A percentile compares a stretch with the other conserved stretches of the same genome.
Conservation (phyloP, 2,797 vertebrate species). For the Decapterus maruadsi region DNA sequence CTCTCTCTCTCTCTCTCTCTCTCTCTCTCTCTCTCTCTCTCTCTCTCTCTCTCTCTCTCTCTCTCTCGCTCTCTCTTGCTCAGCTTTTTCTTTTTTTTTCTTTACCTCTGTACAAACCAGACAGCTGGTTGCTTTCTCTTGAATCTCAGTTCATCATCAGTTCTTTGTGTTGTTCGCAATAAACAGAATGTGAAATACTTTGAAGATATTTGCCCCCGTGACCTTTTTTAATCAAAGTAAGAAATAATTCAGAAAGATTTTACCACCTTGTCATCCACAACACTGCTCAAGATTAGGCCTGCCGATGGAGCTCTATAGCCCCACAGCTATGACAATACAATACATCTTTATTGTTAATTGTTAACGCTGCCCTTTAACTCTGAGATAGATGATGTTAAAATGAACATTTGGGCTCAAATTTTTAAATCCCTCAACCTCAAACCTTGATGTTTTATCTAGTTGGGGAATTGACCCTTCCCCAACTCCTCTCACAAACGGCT, state of each 20-base stretch:
- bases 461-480: too few relatives aligned
- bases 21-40: neutral
- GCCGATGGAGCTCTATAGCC: neutral
- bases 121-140: conserved; percentile 16
- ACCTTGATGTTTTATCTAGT: too few relatives aligned
- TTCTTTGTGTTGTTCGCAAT: conserved; percentile 9
- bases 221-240: neutral
- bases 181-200: conserved; percentile 8
- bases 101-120: conserved; percentile 12
- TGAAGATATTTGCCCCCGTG: neutral
- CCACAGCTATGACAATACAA: neutral
- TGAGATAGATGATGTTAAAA: neutral
- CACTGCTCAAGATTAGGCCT: neutral
- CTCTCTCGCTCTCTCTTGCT: neutral
- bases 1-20: too few relatives aligned
- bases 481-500: too few relatives aligned
- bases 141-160: conserved; percentile 1
- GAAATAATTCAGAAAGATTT: neutral
- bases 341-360: neutral
- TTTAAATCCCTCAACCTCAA: neutral
- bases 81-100: neutral
- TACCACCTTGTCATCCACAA: neutral
- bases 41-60: neutral
- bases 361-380: neutral
- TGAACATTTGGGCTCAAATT: neutral